These are phyloP conservation scores for Phylloscopus trochiloides DNA, from an alignment of 2,113 vertebrate genomes.

Conservation along the genomic window DNA sequence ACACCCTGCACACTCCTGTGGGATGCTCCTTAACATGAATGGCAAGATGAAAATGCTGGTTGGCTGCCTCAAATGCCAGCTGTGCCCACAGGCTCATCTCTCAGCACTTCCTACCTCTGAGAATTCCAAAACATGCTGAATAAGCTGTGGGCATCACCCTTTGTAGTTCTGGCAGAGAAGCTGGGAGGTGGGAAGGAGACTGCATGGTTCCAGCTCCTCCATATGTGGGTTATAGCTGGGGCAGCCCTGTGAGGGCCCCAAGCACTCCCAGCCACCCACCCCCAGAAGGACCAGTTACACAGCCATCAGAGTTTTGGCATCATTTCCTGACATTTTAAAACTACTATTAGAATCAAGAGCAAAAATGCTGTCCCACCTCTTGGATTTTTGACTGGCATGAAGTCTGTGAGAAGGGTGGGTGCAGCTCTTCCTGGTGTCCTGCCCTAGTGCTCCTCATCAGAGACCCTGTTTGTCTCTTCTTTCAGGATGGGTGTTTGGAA, in stretches of 20 bases:
- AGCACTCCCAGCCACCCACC: not conserved
- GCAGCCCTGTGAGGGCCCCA: fast-evolving
- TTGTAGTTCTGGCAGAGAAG: not conserved
- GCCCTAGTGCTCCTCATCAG: not conserved
- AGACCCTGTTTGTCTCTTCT: fast-evolving
- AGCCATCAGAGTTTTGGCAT: not conserved
- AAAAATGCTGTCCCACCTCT: not conserved
- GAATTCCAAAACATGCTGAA: not conserved
- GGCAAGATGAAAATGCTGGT: not conserved
- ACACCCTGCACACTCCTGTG: not conserved
- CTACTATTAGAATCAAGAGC: not conserved
- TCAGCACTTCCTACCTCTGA: not conserved
- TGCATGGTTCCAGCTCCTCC: not conserved
- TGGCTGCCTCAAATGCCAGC: not conserved
- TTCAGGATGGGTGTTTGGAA: not conserved
- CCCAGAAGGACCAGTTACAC: not conserved
- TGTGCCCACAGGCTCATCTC: not conserved
- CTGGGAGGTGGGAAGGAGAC: not conserved
- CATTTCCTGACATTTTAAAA: not conserved
- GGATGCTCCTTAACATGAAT: not conserved
- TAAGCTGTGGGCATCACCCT: not conserved
- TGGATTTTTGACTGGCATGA: not conserved
- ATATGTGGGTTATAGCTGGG: not conserved
- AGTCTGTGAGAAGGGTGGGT: not conserved
- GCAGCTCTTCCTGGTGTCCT: not conserved